These are phyloP conservation scores for Meta bourneti DNA, from an alignment of 2,888 invertebrate genomes.

Conservation along the genomic window DNA sequence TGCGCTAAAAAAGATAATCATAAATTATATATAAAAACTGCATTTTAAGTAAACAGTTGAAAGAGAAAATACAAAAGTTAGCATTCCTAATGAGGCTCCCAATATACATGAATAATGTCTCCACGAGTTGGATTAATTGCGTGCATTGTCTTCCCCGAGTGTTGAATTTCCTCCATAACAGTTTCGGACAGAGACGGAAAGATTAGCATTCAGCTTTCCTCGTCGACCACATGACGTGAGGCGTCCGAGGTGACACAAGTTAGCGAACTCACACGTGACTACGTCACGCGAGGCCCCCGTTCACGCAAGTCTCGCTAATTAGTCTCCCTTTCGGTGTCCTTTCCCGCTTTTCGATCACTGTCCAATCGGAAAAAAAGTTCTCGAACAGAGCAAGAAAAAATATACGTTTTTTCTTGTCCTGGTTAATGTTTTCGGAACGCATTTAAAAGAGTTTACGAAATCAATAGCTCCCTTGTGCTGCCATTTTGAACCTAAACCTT, in stretches of 20 bases:
- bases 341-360: not conserved
- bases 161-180: not conserved
- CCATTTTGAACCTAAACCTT: too few species aligned
- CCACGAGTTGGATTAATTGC: not conserved
- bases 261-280: not conserved
- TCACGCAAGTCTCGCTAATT: conserved; percentile 25
- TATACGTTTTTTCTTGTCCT: too few species aligned
- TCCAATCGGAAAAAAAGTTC: not conserved
- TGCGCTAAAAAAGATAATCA: not conserved
- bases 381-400: too few species aligned
- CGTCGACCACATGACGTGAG: not conserved
- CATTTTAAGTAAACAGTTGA: not conserved
- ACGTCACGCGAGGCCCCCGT: conserved; percentile 14
- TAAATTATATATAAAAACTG: not conserved
- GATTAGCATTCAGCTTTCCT: not conserved
- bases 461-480: too few species aligned
- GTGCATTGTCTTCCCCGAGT: not conserved
- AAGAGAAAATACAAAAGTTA: not conserved
- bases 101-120: not conserved
- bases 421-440: too few species aligned
- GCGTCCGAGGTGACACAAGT: not conserved
- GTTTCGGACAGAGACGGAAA: not conserved
- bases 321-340: not conserved
- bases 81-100: not conserved
- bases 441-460: too few species aligned